Percentiles rank a stretch among this genome's conserved stretches.
phyloP scores from a whole-genome alignment of 2,113 vertebrate species.

The Ictalurus punctatus region DNA sequence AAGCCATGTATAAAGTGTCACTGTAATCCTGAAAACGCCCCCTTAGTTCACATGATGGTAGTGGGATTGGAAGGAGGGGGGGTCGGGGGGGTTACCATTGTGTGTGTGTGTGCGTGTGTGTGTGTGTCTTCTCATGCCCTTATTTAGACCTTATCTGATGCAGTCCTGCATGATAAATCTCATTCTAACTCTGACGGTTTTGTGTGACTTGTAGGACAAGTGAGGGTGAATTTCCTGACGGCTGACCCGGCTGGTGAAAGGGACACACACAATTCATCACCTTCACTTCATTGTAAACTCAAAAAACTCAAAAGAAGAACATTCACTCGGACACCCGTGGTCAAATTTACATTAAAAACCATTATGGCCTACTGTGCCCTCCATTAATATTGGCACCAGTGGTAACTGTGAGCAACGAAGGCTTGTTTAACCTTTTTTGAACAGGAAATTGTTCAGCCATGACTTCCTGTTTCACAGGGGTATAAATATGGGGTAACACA shows the following conservation, averaged over 20 bases:
- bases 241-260: not conserved
- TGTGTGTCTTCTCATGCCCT: conserved; percentile 17
- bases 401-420: too few species aligned
- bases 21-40: not conserved
- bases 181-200: not conserved
- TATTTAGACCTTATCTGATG: conserved; percentile 35
- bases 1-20: conserved; percentile 19
- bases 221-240: not conserved
- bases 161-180: conserved; percentile 4
- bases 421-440: too few species aligned
- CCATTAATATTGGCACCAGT: too few species aligned
- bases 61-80: not conserved
- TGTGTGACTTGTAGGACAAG: conserved; percentile 6
- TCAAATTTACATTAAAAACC: not conserved
- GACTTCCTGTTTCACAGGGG: too few species aligned
- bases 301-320: too few species aligned
- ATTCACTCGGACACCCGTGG: not conserved
- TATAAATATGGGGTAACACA: too few species aligned
- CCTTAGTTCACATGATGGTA: not conserved
- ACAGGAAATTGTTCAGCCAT: too few species aligned
- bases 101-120: conserved; percentile 15
- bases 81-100: not conserved
- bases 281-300: not conserved
- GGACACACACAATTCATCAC: too few species aligned
- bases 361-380: too few species aligned